These are phyloP conservation scores for Drosophila sp. DNA, from an alignment of 1,140 invertebrate genomes.

Conservation along the genomic window DNA sequence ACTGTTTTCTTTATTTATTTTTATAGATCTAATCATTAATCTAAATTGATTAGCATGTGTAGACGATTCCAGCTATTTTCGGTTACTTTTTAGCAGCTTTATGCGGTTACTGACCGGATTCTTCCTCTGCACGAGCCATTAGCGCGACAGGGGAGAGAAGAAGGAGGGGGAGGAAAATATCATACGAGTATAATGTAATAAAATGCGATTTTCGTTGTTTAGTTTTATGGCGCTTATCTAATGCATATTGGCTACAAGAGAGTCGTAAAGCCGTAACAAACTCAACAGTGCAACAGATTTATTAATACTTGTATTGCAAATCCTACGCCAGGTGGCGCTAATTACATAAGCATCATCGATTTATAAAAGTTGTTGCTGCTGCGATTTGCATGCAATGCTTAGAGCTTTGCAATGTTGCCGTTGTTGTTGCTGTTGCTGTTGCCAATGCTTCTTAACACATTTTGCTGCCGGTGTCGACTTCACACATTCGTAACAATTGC, in stretches of 20 bases:
- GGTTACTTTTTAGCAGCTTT: constrained; percentile 31
- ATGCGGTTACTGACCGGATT: constrained; percentile 44
- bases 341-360: constrained; percentile 69
- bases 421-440: constrained; percentile 30
- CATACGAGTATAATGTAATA: not conserved
- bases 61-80: not conserved
- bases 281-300: constrained; percentile 22
- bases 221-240: constrained; percentile 49
- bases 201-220: constrained; percentile 11
- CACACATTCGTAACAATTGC: constrained; percentile 80
- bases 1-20: constrained; percentile 38
- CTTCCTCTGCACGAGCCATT: constrained; percentile 41
- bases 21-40: constrained; percentile 9
- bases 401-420: constrained; percentile 29
- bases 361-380: constrained; percentile 25
- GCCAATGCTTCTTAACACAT: constrained; percentile 62
- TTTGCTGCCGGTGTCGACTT: constrained; percentile 62
- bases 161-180: no score
- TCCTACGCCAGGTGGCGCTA: constrained; percentile 56
- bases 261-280: constrained; percentile 19
- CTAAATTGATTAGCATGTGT: constrained; percentile 20
- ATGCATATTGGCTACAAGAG: constrained; percentile 16
- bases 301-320: constrained; percentile 47
- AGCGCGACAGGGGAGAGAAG: constrained; percentile 29
- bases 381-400: constrained; percentile 69